phyloP scores from a whole-genome alignment of 2,888 invertebrate species.

The Alloplasta piceator region DNA sequence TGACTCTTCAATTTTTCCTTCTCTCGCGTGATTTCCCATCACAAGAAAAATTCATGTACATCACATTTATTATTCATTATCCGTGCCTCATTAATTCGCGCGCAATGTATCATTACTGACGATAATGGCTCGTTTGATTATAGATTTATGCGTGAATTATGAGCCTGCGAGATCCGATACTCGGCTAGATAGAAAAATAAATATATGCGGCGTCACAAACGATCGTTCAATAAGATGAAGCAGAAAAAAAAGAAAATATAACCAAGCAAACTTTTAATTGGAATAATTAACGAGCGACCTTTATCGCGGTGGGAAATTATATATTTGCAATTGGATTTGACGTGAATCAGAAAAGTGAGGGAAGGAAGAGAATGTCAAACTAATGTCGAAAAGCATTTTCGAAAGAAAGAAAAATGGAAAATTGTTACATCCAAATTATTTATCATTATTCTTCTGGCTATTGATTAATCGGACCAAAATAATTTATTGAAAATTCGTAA shows the following conservation, averaged over 20 bases:
- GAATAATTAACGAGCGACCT: slow-evolving; percentile 22
- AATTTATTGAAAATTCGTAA: no score
- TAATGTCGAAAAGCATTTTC: no score
- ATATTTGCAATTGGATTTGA: slow-evolving; percentile 16
- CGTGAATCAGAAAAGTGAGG: not conserved
- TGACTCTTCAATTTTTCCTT: slow-evolving; percentile 12
- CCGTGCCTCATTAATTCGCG: slow-evolving; percentile 18
- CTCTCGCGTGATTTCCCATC: slow-evolving; percentile 27
- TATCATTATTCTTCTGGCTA: no score
- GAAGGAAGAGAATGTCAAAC: not conserved
- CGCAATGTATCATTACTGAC: slow-evolving; percentile 12
- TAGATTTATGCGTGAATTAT: slow-evolving; percentile 30
- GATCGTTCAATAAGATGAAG: slow-evolving; percentile 9
- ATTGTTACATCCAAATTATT: no score
- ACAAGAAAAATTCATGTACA: slow-evolving; percentile 24
- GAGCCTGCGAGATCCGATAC: slow-evolving; percentile 36
- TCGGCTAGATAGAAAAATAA: slow-evolving; percentile 20
- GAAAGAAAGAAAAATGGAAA: no score
- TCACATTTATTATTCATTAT: slow-evolving; percentile 12
- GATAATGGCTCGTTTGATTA: slow-evolving; percentile 31
- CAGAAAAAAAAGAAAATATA: not conserved
- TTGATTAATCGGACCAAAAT: no score
- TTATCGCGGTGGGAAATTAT: slow-evolving; percentile 19
- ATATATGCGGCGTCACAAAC: not conserved
- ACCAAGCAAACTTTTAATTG: slow-evolving; percentile 19